Conservation (phyloP, 2,888 invertebrate species). For the Oscheius sp. region DNA sequence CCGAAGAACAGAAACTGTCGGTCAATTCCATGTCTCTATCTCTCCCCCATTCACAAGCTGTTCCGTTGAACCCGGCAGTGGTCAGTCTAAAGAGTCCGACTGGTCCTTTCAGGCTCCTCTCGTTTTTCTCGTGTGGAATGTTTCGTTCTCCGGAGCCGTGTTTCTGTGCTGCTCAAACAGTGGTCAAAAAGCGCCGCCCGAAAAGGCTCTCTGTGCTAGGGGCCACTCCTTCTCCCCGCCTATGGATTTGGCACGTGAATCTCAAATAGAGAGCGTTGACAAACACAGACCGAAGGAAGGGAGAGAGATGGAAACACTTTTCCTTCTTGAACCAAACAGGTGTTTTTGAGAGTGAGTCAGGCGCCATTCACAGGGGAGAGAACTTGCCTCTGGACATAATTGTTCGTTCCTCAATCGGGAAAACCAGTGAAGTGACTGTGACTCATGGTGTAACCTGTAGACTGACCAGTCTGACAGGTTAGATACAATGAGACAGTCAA, state of each 20-base stretch:
- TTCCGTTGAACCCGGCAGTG: no score
- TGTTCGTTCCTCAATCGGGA: no score
- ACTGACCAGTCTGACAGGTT: no score
- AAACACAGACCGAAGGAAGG: neutral
- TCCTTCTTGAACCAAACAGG: neutral
- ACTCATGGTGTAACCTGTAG: no score
- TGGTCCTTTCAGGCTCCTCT: slow-evolving; percentile 20
- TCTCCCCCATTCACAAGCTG: no score
- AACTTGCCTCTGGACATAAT: no score
- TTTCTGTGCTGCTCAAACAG: slow-evolving; percentile 32
- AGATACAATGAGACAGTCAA: no score
- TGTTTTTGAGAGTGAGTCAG: slow-evolving; percentile 10
- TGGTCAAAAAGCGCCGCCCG: slow-evolving; percentile 31
- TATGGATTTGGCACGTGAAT: slow-evolving; percentile 30
- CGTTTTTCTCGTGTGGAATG: slow-evolving; percentile 31
- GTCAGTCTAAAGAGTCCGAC: neutral
- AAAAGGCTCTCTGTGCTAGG: neutral
- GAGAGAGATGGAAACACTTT: slow-evolving; percentile 6
- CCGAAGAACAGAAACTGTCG: neutral
- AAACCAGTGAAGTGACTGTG: no score
- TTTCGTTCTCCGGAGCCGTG: slow-evolving; percentile 16
- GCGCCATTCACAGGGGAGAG: no score
- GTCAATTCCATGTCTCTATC: no score
- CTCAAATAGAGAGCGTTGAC: neutral
- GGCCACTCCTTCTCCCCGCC: slow-evolving; percentile 15